phyloP scores from a whole-genome alignment of 1,140 invertebrate genomes.

The Tribolium castaneum region DNA sequence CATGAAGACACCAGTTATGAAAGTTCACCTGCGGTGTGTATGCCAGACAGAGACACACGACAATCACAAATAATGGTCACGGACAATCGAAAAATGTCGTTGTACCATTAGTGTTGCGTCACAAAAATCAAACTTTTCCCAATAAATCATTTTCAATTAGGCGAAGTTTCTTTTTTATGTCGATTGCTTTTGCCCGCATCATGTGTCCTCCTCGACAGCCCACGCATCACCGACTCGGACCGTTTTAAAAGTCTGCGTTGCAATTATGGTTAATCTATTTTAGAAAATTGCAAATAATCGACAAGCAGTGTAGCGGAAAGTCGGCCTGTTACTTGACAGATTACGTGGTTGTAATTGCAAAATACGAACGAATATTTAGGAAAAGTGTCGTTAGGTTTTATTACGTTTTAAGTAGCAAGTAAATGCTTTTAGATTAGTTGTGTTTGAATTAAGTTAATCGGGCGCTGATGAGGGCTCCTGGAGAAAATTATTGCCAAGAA shows the following conservation, averaged over 20 bases:
- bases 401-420: neutral
- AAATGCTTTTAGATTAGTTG: neutral
- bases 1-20: constrained; percentile 32
- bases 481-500: neutral
- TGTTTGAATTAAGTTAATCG: neutral
- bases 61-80: neutral
- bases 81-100: constrained; percentile 23
- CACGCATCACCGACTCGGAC: neutral
- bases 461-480: neutral
- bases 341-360: neutral
- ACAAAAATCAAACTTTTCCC: neutral
- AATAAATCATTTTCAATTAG: neutral
- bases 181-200: too few relatives aligned
- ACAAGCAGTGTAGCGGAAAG: neutral
- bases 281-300: neutral
- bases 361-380: neutral
- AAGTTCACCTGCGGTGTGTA: constrained; percentile 12
- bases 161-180: too few relatives aligned
- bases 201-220: neutral
- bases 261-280: neutral
- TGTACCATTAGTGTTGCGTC: neutral
- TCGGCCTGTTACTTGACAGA: neutral
- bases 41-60: neutral
- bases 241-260: neutral
- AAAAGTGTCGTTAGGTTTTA: neutral